Evolutionary conservation across 2,797 vertebrate species (phyloP).

Genomic region (Enteromius paludinosus): DNA sequence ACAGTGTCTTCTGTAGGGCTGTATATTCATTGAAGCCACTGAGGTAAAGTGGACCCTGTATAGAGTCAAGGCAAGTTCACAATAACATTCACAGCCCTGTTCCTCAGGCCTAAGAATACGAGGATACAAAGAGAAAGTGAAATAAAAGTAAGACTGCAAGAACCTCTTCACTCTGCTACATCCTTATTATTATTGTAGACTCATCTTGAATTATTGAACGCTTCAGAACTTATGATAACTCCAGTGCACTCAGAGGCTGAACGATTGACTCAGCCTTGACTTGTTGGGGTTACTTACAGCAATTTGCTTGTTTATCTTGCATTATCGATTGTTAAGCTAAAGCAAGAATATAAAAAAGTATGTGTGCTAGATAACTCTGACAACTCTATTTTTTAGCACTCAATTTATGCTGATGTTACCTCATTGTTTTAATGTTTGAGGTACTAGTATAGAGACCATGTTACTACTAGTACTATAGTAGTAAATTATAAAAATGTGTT

Average conservation of each 20-base stretch:
- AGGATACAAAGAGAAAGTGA: neutral
- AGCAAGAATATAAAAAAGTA: neutral
- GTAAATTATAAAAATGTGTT: neutral
- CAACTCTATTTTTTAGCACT: neutral
- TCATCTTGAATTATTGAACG: conserved; percentile 19
- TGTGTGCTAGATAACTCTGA: conserved; percentile 1
- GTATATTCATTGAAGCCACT: conserved; percentile 20
- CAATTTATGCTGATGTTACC: neutral
- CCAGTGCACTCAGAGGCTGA: conserved; percentile 4
- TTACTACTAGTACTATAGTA: neutral
- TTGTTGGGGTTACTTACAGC: conserved; percentile 14
- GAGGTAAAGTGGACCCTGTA: conserved; percentile 19
- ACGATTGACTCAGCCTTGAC: conserved; percentile 17
- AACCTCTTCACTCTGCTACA: conserved; percentile 10
- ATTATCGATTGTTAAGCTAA: conserved; percentile 14
- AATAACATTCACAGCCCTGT: conserved; percentile 17
- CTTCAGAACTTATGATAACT: conserved; percentile 20
- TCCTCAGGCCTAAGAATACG: neutral
- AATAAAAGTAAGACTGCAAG: conserved; percentile 3
- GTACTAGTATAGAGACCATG: neutral
- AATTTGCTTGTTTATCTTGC: conserved; percentile 11
- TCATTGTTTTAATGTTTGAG: neutral
- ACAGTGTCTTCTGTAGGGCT: conserved; percentile 17
- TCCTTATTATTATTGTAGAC: conserved; percentile 8
- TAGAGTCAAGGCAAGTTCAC: conserved; percentile 15